Conservation (phyloP, 2,888 invertebrate species). For the Drosophila subquinaria region DNA sequence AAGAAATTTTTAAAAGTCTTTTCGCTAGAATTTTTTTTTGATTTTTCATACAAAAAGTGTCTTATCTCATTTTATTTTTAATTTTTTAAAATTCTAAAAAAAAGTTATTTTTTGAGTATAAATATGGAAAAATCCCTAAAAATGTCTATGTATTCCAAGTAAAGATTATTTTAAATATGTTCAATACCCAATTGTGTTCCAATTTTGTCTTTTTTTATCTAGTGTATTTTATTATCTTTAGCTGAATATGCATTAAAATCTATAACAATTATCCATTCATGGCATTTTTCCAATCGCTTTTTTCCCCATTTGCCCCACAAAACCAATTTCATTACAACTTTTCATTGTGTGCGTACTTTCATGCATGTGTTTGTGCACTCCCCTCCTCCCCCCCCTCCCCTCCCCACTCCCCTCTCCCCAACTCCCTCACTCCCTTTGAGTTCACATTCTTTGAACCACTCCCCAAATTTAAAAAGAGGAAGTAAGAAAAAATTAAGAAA, state of each 20-base stretch:
- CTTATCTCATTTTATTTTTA: no score
- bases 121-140: no score
- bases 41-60: no score
- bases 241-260: slow-evolving; percentile 10
- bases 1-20: no score
- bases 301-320: slow-evolving; percentile 1
- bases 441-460: slow-evolving; percentile 15
- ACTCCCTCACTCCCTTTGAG: neutral
- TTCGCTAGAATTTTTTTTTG: no score
- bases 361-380: slow-evolving; percentile 17
- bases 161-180: no score
- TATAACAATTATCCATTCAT: slow-evolving; percentile 20
- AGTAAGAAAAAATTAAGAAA: slow-evolving; percentile 12
- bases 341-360: slow-evolving; percentile 34
- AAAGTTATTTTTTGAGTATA: no score
- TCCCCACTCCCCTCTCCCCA: no score
- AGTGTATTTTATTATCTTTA: neutral
- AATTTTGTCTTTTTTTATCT: neutral
- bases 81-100: no score
- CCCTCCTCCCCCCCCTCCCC: neutral
- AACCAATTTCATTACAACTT: slow-evolving; percentile 31
- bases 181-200: neutral
- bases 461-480: slow-evolving; percentile 9
- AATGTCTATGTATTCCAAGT: no score
- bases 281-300: slow-evolving; percentile 21